These are phyloP conservation scores for Sycophila sp. DNA, from an alignment of 1,140 invertebrate species.

Conservation along the genomic window DNA sequence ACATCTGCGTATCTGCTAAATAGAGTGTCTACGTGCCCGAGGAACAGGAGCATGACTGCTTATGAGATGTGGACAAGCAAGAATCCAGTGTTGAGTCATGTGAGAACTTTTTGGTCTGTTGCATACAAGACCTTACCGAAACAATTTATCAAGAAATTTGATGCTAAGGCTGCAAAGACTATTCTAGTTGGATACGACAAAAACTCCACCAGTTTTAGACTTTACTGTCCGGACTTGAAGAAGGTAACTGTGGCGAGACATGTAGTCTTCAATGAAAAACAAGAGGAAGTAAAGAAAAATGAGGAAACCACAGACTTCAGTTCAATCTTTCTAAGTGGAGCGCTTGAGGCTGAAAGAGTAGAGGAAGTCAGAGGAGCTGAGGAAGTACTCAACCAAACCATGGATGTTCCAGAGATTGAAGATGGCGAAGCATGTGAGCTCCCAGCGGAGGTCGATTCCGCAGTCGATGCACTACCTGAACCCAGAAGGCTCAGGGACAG, in stretches of 20 bases:
- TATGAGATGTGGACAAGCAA: slow-evolving; percentile 50
- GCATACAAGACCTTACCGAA: neutral
- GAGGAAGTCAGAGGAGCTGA: neutral
- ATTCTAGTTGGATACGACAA: neutral
- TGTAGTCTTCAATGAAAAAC: neutral
- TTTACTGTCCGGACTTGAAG: neutral
- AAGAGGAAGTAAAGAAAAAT: neutral
- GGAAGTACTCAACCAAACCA: neutral
- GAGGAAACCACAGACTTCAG: no score
- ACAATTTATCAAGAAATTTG: slow-evolving; percentile 18
- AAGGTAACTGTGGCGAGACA: neutral
- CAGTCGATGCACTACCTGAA: no score
- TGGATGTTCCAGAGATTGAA: neutral
- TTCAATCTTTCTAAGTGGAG: no score
- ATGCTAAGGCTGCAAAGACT: neutral
- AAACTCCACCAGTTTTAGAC: neutral
- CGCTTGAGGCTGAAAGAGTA: neutral
- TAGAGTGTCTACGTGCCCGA: slow-evolving; percentile 50
- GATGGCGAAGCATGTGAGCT: no score
- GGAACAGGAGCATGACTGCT: slow-evolving; percentile 47
- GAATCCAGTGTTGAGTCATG: no score
- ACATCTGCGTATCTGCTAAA: slow-evolving; percentile 47
- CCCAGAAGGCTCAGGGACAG: no score
- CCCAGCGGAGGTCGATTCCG: no score
- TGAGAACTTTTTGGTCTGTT: slow-evolving; percentile 31